Base-by-base conservation (phyloP, 2,113 vertebrate species). In the Pholis gunnellus region DNA sequence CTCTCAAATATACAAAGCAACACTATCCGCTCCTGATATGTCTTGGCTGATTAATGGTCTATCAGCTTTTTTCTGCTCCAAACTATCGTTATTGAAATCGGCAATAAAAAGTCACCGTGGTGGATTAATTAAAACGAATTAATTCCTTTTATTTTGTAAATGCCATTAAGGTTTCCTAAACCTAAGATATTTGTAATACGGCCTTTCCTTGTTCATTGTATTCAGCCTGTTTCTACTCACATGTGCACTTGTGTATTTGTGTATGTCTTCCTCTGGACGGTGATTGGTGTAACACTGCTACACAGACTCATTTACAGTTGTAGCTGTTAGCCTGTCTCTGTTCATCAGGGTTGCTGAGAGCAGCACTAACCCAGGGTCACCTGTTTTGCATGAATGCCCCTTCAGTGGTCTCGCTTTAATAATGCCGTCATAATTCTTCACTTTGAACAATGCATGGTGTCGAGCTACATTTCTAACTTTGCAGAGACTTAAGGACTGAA, bases 351-450 rank as follows among this genome's bases (percentile, higher is more conserved):
- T 10, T 65, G 52, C 77, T 63, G 65, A 75, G 34, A 75, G 76
- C 79, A 70, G 84, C 50, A 69, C 25, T 76, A 54, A 64, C 38
- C 56, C 46, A 65, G 17, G 50, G 68, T 84, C 27, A 60, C 44
- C 54, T 61, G 71, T 79, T 83, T 81, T 76, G 85, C 77, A 78
- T 78, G 70, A 83, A 61, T 78, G 38, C 79, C 42, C 63, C 70
- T 78, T 66, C 66, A 87, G 78, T 78, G 44, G 46, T 54, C n/a
- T 63, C 13, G 6, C 20, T 72, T 83, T 61, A 81, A 72, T 72
- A 81, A 44, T 61, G 18, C 38, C 27, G 22, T 73, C 66, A 78
- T 79, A 64, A 83, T 78, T 81, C 40, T 67, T 75, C 42, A 50
- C 17, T 44, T 60, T 2, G 13, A 73, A 69, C 36, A 60, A 75